Conservation (phyloP, 2,113 vertebrate species). For the Morone chrysops region DNA sequence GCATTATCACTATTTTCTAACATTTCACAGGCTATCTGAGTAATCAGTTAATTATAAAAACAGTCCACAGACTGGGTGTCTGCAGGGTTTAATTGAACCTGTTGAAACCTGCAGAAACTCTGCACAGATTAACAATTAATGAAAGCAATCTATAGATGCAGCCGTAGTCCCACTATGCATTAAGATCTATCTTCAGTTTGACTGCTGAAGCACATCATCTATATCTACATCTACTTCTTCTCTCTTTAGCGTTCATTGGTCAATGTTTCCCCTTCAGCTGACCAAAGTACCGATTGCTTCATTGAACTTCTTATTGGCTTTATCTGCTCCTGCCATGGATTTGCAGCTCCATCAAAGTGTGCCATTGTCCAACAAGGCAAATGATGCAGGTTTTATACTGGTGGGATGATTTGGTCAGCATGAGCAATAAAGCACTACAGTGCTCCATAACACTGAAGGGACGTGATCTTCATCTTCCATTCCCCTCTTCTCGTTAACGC, state of each 20-base stretch:
- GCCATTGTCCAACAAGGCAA: neutral
- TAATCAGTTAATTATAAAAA: no score
- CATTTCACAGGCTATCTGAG: no score
- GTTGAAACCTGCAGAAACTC: no score
- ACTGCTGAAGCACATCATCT: neutral
- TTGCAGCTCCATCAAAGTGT: conserved; percentile 15
- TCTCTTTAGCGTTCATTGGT: neutral
- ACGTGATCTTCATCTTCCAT: conserved; percentile 36
- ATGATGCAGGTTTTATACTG: neutral
- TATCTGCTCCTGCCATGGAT: neutral
- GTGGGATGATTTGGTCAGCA: conserved; percentile 30
- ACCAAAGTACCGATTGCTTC: neutral
- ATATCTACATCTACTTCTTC: neutral
- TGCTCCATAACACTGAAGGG: conserved; percentile 36
- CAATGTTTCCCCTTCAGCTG: neutral
- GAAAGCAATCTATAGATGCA: neutral
- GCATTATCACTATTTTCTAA: no score
- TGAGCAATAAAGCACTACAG: conserved; percentile 37
- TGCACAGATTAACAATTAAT: no score
- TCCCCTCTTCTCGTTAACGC: conserved; percentile 60
- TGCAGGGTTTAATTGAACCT: no score
- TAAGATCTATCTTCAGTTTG: neutral
- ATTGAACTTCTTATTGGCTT: conserved; percentile 20
- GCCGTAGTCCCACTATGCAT: neutral
- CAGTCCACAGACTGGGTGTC: no score